phyloP scores from a whole-genome alignment of 2,888 invertebrate genomes.

The Drosophila barbarae region DNA sequence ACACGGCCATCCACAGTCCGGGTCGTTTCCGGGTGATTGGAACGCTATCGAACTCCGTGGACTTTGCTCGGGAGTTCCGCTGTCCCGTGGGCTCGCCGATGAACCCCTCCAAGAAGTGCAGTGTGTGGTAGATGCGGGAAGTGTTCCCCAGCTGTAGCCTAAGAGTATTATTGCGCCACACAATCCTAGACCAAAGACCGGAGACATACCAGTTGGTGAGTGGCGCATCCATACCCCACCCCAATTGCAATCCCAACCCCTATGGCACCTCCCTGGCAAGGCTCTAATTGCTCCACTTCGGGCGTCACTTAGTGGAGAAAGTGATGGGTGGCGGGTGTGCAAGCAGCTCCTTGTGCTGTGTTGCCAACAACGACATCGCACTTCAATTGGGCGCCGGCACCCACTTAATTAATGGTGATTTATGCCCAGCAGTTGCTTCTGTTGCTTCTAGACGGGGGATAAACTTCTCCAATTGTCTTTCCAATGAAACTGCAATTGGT shows the following conservation, averaged over 20 bases:
- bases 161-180: constrained; percentile 56
- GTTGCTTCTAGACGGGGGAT: constrained; percentile 4
- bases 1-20: constrained; percentile 91
- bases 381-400: constrained; percentile 52
- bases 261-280: constrained; percentile 5
- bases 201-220: constrained; percentile 47
- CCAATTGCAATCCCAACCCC: background rate
- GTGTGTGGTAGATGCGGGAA: constrained; percentile 83
- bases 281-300: constrained; percentile 46
- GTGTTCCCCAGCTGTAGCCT: constrained; percentile 29
- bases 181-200: constrained; percentile 28
- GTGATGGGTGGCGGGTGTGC: constrained; percentile 13
- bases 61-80: constrained; percentile 86
- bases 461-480: constrained; percentile 60
- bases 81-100: constrained; percentile 87
- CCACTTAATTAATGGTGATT: constrained; percentile 70
- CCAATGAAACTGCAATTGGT: constrained; percentile 40
- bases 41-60: constrained; percentile 87
- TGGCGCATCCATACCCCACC: constrained; percentile 5
- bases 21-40: constrained; percentile 90
- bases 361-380: constrained; percentile 59
- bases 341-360: constrained; percentile 40
- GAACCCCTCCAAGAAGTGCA: constrained; percentile 89
- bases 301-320: constrained; percentile 36
- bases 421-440: constrained; percentile 53